A percentile compares a stretch with the other conserved stretches of the same genome.
Evolutionary conservation across 2,113 vertebrate species (phyloP).

Genomic region (Taurulus bubalis): DNA sequence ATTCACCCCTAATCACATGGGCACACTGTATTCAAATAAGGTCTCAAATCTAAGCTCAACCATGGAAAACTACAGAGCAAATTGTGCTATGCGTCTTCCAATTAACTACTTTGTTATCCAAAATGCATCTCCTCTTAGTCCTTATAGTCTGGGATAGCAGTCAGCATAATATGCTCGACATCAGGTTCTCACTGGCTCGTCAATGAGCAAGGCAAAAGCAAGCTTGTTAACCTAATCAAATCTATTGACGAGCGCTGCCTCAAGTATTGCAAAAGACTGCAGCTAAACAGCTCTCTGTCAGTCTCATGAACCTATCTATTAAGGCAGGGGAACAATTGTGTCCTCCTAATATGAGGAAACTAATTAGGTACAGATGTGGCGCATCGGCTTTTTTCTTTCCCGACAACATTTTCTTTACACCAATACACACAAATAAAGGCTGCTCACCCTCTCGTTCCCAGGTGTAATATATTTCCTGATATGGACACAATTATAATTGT

Average conservation of each 20-base stretch:
- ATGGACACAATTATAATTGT: conserved; percentile 10
- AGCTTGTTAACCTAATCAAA: conserved; percentile 78
- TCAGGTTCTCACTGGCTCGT: conserved; percentile 51
- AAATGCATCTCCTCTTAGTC: conserved; percentile 19
- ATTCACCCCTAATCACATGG: conserved; percentile 20
- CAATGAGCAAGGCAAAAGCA: conserved; percentile 69
- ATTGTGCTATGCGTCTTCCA: conserved; percentile 32
- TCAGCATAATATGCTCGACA: conserved; percentile 36
- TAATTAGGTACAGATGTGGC: conserved; percentile 57
- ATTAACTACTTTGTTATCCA: conserved; percentile 43
- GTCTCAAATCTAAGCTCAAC: conserved; percentile 35
- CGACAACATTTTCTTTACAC: conserved; percentile 61
- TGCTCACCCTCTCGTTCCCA: conserved; percentile 51
- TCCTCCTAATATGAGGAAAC: conserved; percentile 29
- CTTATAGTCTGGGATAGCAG: neutral
- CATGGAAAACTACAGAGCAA: conserved; percentile 25
- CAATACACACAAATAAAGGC: conserved; percentile 65
- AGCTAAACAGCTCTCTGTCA: conserved; percentile 60
- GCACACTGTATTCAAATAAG: conserved; percentile 26
- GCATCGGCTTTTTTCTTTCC: conserved; percentile 53
- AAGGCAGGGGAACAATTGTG: conserved; percentile 36
- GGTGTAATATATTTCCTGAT: conserved; percentile 43
- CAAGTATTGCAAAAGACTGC: conserved; percentile 49
- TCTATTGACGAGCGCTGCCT: conserved; percentile 69
- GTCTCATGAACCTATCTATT: conserved; percentile 45